Evolutionary conservation across 2,797 vertebrate genomes (phyloP).

Genomic region (Eleutherodactylus coqui): DNA sequence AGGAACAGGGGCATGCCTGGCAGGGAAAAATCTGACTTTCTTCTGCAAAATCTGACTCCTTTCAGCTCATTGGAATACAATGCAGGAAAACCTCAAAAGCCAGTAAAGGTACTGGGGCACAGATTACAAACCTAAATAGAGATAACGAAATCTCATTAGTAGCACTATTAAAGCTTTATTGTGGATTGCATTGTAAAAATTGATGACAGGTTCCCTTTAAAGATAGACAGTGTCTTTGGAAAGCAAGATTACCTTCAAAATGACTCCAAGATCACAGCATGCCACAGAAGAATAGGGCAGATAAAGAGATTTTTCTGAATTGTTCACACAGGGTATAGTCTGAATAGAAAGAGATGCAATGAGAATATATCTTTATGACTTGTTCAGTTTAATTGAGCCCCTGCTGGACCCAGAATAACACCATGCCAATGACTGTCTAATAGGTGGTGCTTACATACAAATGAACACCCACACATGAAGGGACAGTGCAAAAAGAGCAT

Average conservation of each 20-base stretch:
- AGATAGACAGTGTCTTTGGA: not conserved
- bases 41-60: too few relatives aligned
- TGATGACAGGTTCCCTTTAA: not conserved
- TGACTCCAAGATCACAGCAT: constrained; percentile 7
- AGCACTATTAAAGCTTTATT: too few relatives aligned
- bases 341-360: constrained; percentile 6
- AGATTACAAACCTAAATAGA: too few relatives aligned
- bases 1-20: too few relatives aligned
- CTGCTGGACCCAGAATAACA: constrained; percentile 25
- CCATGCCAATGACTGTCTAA: not conserved
- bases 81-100: too few relatives aligned
- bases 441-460: constrained; percentile 33
- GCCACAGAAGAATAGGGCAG: not conserved
- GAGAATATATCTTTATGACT: constrained; percentile 30
- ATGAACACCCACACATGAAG: constrained; percentile 16
- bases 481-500: not conserved
- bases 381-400: constrained; percentile 44
- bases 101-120: too few relatives aligned
- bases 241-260: not conserved
- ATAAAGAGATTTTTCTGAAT: constrained; percentile 17
- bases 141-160: too few relatives aligned
- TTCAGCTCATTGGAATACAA: too few relatives aligned
- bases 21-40: too few relatives aligned
- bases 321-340: not conserved
- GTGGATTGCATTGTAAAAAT: too few relatives aligned